phyloP scores from a whole-genome alignment of 2,888 invertebrate species.

The Rhagium mordax region DNA sequence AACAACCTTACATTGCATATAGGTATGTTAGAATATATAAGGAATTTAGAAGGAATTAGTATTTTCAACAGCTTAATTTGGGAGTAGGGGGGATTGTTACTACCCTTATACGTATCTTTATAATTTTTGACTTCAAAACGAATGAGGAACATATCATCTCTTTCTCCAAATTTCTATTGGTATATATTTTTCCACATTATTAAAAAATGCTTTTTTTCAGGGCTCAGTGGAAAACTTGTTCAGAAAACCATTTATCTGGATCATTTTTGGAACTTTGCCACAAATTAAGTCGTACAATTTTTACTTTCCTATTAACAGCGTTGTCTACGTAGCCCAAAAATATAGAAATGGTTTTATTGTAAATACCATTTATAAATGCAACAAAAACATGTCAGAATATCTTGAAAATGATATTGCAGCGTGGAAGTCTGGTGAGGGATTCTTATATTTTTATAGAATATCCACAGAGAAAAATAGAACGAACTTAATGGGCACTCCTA shows the following conservation, averaged over 20 bases:
- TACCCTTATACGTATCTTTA: too few relatives aligned
- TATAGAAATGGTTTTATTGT: constrained; percentile 2
- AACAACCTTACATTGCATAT: too few relatives aligned
- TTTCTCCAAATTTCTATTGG: too few relatives aligned
- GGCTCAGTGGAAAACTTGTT: not conserved
- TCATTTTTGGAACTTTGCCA: not conserved
- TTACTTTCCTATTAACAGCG: constrained; percentile 33
- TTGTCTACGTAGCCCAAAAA: constrained; percentile 30
- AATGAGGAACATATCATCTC: too few relatives aligned
- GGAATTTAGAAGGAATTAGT: too few relatives aligned
- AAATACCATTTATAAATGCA: not conserved
- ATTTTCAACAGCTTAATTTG: too few relatives aligned
- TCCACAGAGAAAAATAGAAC: not conserved
- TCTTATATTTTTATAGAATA: not conserved
- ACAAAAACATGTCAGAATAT: not conserved
- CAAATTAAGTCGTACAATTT: not conserved
- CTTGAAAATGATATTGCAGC: not conserved
- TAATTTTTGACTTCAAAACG: too few relatives aligned
- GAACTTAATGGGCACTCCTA: not conserved
- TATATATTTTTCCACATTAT: too few relatives aligned
- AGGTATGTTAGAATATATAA: too few relatives aligned
- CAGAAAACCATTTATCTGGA: not conserved
- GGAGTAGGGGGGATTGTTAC: too few relatives aligned
- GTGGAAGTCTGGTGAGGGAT: not conserved
- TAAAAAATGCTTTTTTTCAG: too few relatives aligned